These are phyloP conservation scores for Nephotettix cincticeps DNA, from an alignment of 1,140 invertebrate genomes.

Conservation along the genomic window DNA sequence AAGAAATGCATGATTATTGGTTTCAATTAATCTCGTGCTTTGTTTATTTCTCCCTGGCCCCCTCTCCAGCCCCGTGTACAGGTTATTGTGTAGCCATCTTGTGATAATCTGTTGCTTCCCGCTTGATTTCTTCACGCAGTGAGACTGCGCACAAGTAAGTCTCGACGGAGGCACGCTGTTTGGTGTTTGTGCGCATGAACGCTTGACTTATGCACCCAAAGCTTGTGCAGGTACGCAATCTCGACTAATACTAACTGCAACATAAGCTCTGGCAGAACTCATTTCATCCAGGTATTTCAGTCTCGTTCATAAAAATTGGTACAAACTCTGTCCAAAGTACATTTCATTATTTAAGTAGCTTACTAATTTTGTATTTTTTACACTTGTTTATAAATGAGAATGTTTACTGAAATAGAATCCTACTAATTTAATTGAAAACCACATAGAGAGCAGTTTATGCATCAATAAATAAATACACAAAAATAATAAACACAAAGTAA, in stretches of 20 bases:
- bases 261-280: too few species aligned
- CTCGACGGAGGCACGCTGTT: slow-evolving; percentile 31
- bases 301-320: too few species aligned
- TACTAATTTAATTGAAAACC: too few species aligned
- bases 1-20: slow-evolving; percentile 39
- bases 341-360: too few species aligned
- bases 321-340: too few species aligned
- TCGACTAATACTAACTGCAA: slow-evolving; percentile 5
- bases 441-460: too few species aligned
- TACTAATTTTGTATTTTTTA: too few species aligned
- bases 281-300: background rate
- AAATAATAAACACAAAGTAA: too few species aligned
- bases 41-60: slow-evolving; percentile 36
- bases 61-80: slow-evolving; percentile 29
- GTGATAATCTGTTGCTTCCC: slow-evolving; percentile 32
- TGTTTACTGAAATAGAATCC: too few species aligned
- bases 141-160: slow-evolving; percentile 31
- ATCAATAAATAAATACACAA: too few species aligned
- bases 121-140: slow-evolving; percentile 31
- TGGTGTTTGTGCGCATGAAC: slow-evolving; percentile 26
- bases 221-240: slow-evolving; percentile 1
- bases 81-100: slow-evolving; percentile 33
- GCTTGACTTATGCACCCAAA: slow-evolving; percentile 27
- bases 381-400: too few species aligned
- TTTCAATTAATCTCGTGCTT: slow-evolving; percentile 41